Evolutionary conservation across 2,113 vertebrate genomes (phyloP), one percentile per base, ranked within the genome.

Genomic region (Desmodus rotundus): DNA sequence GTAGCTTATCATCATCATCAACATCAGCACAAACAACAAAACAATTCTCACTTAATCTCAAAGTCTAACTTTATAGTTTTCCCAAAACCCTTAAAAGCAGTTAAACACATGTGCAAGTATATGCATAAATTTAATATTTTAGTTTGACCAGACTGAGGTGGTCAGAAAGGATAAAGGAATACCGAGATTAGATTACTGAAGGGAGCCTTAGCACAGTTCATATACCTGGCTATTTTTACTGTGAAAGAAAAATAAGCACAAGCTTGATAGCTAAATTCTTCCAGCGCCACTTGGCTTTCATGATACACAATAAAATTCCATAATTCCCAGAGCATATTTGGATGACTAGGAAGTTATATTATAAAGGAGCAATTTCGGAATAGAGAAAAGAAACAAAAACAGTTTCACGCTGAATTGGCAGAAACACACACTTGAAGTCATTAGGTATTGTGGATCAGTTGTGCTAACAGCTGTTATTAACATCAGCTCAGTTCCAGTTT

Each of bases 391-490:
- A 94, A 96, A 95, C 74, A 78, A 87, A 88, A 93, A 65, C 36
- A 70, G 41, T 89, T 96, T 94, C 65, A 82, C 1, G 0, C 36
- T 47, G 63, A 84, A 84, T 65, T 97, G 89, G 74, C 92, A 96
- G 93, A 80, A 97, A 84, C 24, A 52, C 43, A 24, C 38, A 76
- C 33, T 26, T 94, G 41, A 94, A 94, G 9, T 84, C 61, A 87
- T 80, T 89, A 91, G 61, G 61, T 93, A 87, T 28, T 65, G 26
- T 72, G 50, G 83, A 68, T 96, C 45, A 84, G 74, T 50, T 94
- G 28, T 81, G 70, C 80, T 87, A 96, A 89, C 83, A 97, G 92
- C 58, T 93, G 63, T 93, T 94, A 93, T 85, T 91, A 92, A 93
- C 76, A 95, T 94, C 92, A 92, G 52, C 65, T 95, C 70, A 33